Evolutionary conservation across 2,888 invertebrate genomes (phyloP).

Genomic region (Harpagoxenus sublaevis): DNA sequence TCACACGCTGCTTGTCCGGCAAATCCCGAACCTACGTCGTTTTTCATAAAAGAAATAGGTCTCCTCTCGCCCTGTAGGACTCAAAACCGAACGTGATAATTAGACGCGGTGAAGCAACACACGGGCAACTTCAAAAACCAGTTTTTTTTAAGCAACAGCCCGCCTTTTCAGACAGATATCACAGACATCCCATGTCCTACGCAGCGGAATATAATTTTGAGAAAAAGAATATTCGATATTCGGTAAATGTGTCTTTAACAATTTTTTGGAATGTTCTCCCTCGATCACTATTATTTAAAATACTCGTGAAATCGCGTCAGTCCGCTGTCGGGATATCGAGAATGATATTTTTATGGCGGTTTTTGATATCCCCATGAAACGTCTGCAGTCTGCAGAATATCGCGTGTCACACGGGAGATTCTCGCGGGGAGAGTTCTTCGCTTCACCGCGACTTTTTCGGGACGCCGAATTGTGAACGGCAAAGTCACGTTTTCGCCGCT

Average conservation of each 20-base stretch:
- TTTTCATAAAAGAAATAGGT: background rate
- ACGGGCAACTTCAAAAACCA: slow-evolving; percentile 4
- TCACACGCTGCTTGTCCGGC: no score
- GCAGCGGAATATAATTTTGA: background rate
- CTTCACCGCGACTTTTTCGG: slow-evolving; percentile 36
- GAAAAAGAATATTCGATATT: background rate
- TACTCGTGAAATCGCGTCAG: background rate
- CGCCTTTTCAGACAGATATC: slow-evolving; percentile 1
- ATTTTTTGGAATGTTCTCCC: no score
- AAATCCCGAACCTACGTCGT: background rate
- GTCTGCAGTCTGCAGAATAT: background rate
- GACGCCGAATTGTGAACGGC: slow-evolving; percentile 28
- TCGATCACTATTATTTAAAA: background rate
- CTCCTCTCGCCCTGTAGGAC: background rate
- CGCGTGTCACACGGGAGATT: background rate
- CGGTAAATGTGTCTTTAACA: background rate
- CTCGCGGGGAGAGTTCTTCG: background rate
- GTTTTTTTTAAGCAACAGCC: background rate
- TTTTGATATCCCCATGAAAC: background rate
- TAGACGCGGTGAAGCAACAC: background rate
- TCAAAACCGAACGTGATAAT: background rate
- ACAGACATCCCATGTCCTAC: background rate
- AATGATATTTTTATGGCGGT: background rate
- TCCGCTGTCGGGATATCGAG: background rate
- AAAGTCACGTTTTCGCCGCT: slow-evolving; percentile 50